Evolutionary conservation across 2,797 vertebrate genomes (phyloP).

Genomic region (Girardinus metallicus): DNA sequence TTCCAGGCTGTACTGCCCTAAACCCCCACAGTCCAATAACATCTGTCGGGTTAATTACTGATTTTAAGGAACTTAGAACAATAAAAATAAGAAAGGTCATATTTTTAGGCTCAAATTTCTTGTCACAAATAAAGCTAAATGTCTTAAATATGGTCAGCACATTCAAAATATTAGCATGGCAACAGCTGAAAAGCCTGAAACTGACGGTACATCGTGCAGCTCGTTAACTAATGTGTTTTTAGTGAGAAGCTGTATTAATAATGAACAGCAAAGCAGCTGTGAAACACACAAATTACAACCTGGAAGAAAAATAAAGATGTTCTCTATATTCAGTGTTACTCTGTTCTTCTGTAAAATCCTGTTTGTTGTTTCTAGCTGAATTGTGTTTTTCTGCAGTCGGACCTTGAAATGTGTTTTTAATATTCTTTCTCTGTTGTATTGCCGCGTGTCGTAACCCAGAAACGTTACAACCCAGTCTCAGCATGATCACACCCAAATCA

Average conservation of each 20-base stretch:
- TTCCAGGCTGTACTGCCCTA: background rate
- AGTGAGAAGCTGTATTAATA: background rate
- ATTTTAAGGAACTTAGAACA: background rate
- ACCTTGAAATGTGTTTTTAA: conserved; percentile 5
- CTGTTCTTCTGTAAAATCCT: background rate
- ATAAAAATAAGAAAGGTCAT: background rate
- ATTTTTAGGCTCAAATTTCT: background rate
- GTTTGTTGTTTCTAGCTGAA: too few species aligned
- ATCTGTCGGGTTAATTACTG: background rate
- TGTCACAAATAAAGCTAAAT: background rate
- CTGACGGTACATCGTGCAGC: background rate
- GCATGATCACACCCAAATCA: background rate
- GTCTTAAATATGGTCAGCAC: background rate
- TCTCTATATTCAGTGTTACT: background rate
- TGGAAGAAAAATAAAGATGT: background rate
- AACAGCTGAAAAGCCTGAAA: background rate
- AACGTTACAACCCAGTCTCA: background rate
- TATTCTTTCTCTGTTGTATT: background rate
- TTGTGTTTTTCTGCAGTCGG: background rate
- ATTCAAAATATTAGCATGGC: background rate
- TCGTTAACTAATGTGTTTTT: background rate
- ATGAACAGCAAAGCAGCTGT: background rate
- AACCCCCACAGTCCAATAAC: background rate
- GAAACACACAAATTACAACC: background rate
- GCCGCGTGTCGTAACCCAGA: background rate